These are phyloP conservation scores for Limnephilus lunatus DNA, from an alignment of 2,888 invertebrate genomes.

Conservation along the genomic window DNA sequence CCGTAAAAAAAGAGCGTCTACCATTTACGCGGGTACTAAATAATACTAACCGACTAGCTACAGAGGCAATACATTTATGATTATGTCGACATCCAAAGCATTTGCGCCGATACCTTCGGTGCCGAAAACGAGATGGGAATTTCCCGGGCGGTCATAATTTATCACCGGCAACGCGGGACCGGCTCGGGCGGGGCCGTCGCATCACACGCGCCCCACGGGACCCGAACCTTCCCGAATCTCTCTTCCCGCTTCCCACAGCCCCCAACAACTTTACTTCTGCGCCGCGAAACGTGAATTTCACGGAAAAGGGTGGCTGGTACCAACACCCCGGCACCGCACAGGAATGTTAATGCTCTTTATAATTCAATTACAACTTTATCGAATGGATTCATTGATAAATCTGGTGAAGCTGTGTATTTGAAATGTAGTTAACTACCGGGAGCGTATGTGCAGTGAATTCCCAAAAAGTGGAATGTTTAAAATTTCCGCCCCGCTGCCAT, in stretches of 20 bases:
- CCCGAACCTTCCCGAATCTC: not conserved
- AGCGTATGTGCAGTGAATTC: too few species aligned
- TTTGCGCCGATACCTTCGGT: not conserved
- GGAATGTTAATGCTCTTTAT: constrained; percentile 47
- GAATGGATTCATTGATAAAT: constrained; percentile 18
- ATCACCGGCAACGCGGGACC: not conserved
- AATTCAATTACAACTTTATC: constrained; percentile 46
- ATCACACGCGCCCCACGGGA: not conserved
- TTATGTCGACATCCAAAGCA: not conserved
- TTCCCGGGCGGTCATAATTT: not conserved
- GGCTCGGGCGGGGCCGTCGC: not conserved
- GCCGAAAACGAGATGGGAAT: not conserved
- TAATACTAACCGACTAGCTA: not conserved
- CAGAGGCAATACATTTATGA: not conserved
- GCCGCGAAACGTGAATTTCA: constrained; percentile 36
- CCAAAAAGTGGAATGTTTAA: too few species aligned
- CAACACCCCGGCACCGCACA: too few species aligned
- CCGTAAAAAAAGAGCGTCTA: not conserved
- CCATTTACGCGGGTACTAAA: not conserved
- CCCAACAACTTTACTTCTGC: not conserved
- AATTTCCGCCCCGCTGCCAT: too few species aligned
- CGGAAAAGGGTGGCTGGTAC: constrained; percentile 32
- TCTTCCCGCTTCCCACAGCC: not conserved
- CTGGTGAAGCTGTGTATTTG: not conserved
- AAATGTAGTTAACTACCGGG: not conserved